Percentiles rank a stretch among this genome's conserved stretches.
Evolutionary conservation across 2,888 invertebrate genomes (phyloP).

Genomic region (Euspilapteryx auroguttella): DNA sequence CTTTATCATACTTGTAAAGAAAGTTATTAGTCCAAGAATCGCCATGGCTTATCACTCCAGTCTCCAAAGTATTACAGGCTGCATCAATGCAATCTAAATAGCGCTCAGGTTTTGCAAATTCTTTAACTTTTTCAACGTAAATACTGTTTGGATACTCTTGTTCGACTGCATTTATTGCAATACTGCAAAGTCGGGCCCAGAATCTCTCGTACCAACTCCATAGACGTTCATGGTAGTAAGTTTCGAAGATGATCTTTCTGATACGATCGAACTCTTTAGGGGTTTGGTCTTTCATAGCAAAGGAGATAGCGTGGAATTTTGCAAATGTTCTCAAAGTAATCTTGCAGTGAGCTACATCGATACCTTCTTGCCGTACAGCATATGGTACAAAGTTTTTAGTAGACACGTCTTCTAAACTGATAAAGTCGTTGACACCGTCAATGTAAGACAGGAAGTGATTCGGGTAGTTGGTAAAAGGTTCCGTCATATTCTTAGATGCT

Average conservation of each 20-base stretch:
- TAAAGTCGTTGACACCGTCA: conserved; percentile 58
- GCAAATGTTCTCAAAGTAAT: conserved; percentile 54
- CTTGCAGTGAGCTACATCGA: conserved; percentile 49
- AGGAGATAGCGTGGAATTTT: conserved; percentile 61
- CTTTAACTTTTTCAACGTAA: conserved; percentile 58
- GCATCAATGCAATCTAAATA: conserved; percentile 49
- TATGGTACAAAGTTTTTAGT: conserved; percentile 34
- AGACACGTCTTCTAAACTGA: conserved; percentile 58
- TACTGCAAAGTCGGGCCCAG: conserved; percentile 42
- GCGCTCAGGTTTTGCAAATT: conserved; percentile 52
- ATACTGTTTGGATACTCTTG: conserved; percentile 63
- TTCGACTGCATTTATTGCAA: conserved; percentile 65
- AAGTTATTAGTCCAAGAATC: conserved; percentile 81
- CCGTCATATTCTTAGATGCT: conserved; percentile 22
- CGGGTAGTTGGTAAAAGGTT: conserved; percentile 53
- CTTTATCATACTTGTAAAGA: conserved; percentile 42
- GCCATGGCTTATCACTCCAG: conserved; percentile 69
- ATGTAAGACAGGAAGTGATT: conserved; percentile 39
- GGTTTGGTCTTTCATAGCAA: conserved; percentile 60
- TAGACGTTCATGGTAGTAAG: conserved; percentile 55
- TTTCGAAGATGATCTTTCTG: no score
- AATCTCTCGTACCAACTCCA: conserved; percentile 62
- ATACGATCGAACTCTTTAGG: conserved; percentile 45
- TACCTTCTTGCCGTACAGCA: conserved; percentile 41
- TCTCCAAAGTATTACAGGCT: conserved; percentile 20